A percentile compares a stretch with the other conserved stretches of the same genome.
Evolutionary conservation across 1,140 invertebrate species (phyloP).

Genomic region (Delia radicum): DNA sequence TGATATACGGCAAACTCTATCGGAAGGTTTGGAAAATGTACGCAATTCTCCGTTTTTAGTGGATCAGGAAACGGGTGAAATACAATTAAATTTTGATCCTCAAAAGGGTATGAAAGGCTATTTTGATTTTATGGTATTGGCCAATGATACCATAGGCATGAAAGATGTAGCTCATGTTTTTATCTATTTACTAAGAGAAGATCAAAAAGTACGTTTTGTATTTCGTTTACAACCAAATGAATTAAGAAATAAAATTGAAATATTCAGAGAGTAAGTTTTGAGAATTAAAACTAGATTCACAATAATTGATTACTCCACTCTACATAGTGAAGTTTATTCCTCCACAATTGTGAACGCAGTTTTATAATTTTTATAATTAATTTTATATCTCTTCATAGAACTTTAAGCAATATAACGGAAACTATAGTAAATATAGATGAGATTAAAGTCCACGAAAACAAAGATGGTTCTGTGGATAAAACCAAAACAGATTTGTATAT

Average conservation of each 20-base stretch:
- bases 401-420: constrained; percentile 80
- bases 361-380: too few species aligned
- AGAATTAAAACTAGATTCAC: too few species aligned
- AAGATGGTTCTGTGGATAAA: constrained; percentile 88
- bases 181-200: constrained; percentile 88
- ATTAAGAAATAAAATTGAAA: constrained; percentile 74
- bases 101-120: constrained; percentile 96
- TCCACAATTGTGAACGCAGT: too few species aligned
- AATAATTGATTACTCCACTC: too few species aligned
- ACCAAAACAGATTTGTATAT: constrained; percentile 92
- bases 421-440: constrained; percentile 93
- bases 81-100: constrained; percentile 91
- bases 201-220: constrained; percentile 90
- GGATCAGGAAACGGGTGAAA: constrained; percentile 74
- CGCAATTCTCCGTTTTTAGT: constrained; percentile 80
- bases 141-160: constrained; percentile 81
- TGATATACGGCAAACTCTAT: constrained; percentile 76
- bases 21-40: constrained; percentile 81
- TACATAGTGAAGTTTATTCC: too few species aligned
- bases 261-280: constrained; percentile 73
- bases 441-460: constrained; percentile 88
- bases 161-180: constrained; percentile 78
- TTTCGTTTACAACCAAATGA: constrained; percentile 85
- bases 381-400: constrained; percentile 56
- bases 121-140: constrained; percentile 87